Base-by-base conservation (phyloP, 1,140 invertebrate species). In the Lasioglossum baleicum region DNA sequence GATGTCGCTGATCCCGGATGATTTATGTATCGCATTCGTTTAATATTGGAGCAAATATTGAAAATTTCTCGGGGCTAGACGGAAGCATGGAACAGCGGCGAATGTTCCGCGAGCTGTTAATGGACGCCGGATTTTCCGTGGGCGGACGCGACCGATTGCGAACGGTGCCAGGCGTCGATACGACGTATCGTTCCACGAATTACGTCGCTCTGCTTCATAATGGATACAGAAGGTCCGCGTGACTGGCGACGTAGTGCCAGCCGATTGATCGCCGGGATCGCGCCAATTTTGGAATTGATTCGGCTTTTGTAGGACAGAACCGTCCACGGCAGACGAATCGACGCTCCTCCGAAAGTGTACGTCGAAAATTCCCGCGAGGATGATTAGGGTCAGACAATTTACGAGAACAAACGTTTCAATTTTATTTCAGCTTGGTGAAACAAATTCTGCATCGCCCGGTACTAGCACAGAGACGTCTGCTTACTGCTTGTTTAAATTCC, bases 141-240 rank as follows among this genome's bases (percentile, higher is more conserved):
- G 75, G 75, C 75, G 75, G 51, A 60, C 4, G 48, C 70, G 35
- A 48, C 5, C 42, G 70, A 74, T 80, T 58, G 66, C 48, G 17
- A 35, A 8, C 48, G 22, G 1, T 35, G 26, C 15, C 13, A 20
- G 22, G 26, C 31, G 26, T 65, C 10, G 48, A 42, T 48, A 20
- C 48, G 20, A 68, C 65, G 61, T 42, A 68, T 42, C 11, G 44
- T 72, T 72, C 58, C 58, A 15, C 26, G 71, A 63, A 73, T 63
- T 20, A 11, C 44, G 26, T 7, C 22, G 1, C 7, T 4, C 35
- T 5, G 61, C 61, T 11, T 13, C 22, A 7, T 20, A 11, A 31
- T 17, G 22, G 10, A 31, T 40, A 31, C 58, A 26, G 61, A 48
- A 74, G n/a, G 68, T 22, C 22, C 56, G 7, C 75, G 40, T 42